Evolutionary conservation across 2,888 invertebrate genomes (phyloP), one percentile per base, ranked within the genome.

Genomic region (Bugulina stolonifera): DNA sequence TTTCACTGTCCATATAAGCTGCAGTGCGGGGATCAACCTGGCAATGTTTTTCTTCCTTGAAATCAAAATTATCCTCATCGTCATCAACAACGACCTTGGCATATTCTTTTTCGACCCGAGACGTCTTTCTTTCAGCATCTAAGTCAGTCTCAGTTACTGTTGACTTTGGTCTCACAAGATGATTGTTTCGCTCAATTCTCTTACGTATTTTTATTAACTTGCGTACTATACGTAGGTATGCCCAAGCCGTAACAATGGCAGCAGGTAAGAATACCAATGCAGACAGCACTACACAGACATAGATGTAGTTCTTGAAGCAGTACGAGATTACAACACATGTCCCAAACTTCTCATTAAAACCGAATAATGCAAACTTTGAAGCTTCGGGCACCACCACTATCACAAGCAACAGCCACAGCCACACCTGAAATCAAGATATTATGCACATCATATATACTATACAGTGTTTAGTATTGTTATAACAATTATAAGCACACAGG

Each of bases 341-440:
- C 22, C 64, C 64, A 64, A 64, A 64, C 64, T 64, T 64, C 3
- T 22, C 32, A n/a, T 64, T 64, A 27, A 25, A 64, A 2, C 64
- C 64, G 32, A 64, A 64, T 2, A 29, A 32, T 14, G 29, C 64
- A 34, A 64, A 64, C 2, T 32, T n/a, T 27, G 32, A 25, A 5
- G 64, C 27, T 34, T 64, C 64, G 10, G 64, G 64, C 5, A 64
- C 32, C 2, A 64, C 27, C 5, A 64, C 64, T 5, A 32, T 34
- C 18, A 64, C 32, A 14, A 25, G 3, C 18, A 64, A n/a, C 27
- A 64, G 64, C 64, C 64, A 64, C 3, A 34, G 22, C 3, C 3
- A 64, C 10, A 64, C 64, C 64, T 64, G n/a, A n/a, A n/a, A n/a
- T n/a, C n/a, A n/a, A n/a, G n/a, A n/a, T n/a, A n/a, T n/a, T n/a